Base-by-base conservation (phyloP, 2,888 invertebrate genomes). In the Incurvaria masculella region DNA sequence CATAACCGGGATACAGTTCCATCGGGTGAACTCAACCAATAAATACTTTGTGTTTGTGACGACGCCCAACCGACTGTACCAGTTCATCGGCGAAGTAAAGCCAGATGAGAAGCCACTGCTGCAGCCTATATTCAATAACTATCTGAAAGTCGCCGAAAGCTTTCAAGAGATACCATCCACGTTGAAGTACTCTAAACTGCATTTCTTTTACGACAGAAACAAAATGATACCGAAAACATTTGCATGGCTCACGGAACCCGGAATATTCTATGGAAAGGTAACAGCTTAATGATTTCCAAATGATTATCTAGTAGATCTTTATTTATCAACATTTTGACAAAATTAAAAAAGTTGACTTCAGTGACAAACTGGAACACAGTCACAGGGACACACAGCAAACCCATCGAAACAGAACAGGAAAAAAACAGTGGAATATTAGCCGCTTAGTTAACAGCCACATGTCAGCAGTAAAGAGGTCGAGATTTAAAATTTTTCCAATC, bases 1-100 rank as follows among this genome's bases (percentile, higher is more conserved):
- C 0, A 91, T 97, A 52, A 94, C 91, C n/a, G 94, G 93, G 0
- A 75, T 97, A 47, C 89, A 93, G 63, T 90, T 91, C 67, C 88
- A 91, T 63, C 83, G 86, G 61, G 79, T 91, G 49, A 84, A 86
- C 11, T 81, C 81, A 45, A 81, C 85, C 0, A 87, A 85, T 52
- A 87, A 85, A 60, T 94, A 89, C 66, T 85, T 90, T 47, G 85
- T 97, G 33, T 84, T 96, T 54, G 90, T 89, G 2, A 89, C 94
- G 1, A 94, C 96, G 4, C 84, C 89, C 1, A 88, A 86, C 44
- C 82, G 91, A 48, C 72, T 97, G 42, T 96, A 95, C 70, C 92
- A 93, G 67, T 97, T 95, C 62, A 84, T 89, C 52, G 95, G 94
- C 2, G 82, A 86, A 46, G 81, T 87, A 0, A 84, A 84, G 51